Conservation (phyloP, 92 coral and sea anemone genomes). For the Siderastrea siderea region DNA sequence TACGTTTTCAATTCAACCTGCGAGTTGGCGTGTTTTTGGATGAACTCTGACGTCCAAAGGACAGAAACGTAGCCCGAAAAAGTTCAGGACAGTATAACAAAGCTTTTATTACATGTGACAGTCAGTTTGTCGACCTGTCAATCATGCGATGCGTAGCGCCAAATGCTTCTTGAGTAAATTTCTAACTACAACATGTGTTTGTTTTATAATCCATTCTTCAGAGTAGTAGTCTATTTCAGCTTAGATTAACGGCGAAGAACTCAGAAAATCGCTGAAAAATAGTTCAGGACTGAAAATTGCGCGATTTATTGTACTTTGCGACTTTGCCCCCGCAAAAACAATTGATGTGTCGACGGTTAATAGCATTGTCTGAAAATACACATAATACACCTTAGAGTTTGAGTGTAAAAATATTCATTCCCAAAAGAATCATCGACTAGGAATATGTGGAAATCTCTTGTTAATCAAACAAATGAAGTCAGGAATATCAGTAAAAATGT, state of each 20-base stretch:
- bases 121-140: neutral
- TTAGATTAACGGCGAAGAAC: no score
- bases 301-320: no score
- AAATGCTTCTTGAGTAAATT: slow-evolving; percentile 9
- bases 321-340: no score
- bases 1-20: neutral
- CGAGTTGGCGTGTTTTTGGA: neutral
- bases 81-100: neutral
- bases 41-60: neutral
- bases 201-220: no score
- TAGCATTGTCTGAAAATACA: no score
- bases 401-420: neutral
- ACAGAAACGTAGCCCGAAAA: neutral
- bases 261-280: no score
- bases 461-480: neutral
- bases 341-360: no score
- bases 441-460: no score
- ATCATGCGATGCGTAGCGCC: neutral
- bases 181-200: neutral
- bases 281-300: no score
- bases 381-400: no score
- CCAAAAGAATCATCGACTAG: neutral
- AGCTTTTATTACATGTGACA: neutral
- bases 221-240: no score
- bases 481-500: neutral